Evolutionary conservation across 1,140 invertebrate genomes (phyloP).

Genomic region (Lineus longissimus): DNA sequence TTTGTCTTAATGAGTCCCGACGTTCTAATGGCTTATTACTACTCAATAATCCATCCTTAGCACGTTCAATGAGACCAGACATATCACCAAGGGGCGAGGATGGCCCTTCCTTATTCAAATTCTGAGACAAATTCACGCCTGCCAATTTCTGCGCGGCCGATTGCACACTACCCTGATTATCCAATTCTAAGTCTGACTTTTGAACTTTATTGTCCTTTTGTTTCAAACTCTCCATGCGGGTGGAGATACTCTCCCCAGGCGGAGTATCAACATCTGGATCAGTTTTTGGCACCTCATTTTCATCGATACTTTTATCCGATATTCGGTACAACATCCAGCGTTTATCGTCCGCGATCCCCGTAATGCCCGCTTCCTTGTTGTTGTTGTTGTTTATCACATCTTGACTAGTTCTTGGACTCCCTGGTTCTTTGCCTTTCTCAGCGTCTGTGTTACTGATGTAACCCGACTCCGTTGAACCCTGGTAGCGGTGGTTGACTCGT

Average conservation of each 20-base stretch:
- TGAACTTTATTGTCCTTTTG: slow-evolving; percentile 9
- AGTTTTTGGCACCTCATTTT: neutral
- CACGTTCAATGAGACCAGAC: slow-evolving; percentile 85
- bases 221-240: neutral
- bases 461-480: slow-evolving; percentile 26
- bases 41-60: slow-evolving; percentile 74
- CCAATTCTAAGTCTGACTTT: slow-evolving; percentile 10
- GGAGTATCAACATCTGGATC: neutral
- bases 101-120: slow-evolving; percentile 8
- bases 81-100: slow-evolving; percentile 64
- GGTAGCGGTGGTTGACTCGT: neutral
- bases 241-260: neutral
- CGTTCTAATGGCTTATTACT: slow-evolving; percentile 31
- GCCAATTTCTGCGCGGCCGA: slow-evolving; percentile 62
- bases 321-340: slow-evolving; percentile 62
- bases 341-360: slow-evolving; percentile 56
- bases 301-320: slow-evolving; percentile 42
- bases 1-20: slow-evolving; percentile 56
- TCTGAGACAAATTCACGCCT: slow-evolving; percentile 12
- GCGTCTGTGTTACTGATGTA: slow-evolving; percentile 43
- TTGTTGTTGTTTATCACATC: slow-evolving; percentile 28
- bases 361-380: slow-evolving; percentile 7
- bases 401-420: slow-evolving; percentile 23
- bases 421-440: slow-evolving; percentile 57
- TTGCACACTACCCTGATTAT: slow-evolving; percentile 21